phyloP scores from a whole-genome alignment of 2,888 invertebrate genomes.

The Spodoptera exigua region DNA sequence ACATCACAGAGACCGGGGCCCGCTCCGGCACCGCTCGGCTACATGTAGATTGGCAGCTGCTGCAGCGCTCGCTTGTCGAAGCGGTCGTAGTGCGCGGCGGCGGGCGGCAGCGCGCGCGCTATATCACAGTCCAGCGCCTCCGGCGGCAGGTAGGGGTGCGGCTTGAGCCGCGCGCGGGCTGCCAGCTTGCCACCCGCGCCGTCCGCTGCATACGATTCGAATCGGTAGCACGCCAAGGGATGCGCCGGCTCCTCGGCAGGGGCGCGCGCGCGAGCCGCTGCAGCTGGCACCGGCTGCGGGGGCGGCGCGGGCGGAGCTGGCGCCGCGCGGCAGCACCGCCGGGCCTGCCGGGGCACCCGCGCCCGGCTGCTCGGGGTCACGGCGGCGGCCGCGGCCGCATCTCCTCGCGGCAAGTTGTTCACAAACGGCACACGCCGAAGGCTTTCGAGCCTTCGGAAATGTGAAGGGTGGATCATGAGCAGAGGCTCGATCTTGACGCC shows the following conservation, averaged over 20 bases:
- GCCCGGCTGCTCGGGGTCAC: slow-evolving; percentile 62
- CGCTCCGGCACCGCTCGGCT: slow-evolving; percentile 72
- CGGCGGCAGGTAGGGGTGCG: slow-evolving; percentile 75
- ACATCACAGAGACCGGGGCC: slow-evolving; percentile 81
- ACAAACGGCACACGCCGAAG: slow-evolving; percentile 95
- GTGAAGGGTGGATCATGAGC: slow-evolving; percentile 96
- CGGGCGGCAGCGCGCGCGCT: slow-evolving; percentile 79
- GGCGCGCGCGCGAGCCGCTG: slow-evolving; percentile 62
- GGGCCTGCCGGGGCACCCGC: slow-evolving; percentile 65
- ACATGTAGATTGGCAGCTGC: slow-evolving; percentile 88
- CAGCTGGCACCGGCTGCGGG: slow-evolving; percentile 69
- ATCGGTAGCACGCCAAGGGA: slow-evolving; percentile 69
- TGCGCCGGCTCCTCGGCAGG: slow-evolving; percentile 60
- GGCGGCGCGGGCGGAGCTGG: slow-evolving; percentile 66
- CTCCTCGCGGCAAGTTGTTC: slow-evolving; percentile 93
- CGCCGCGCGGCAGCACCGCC: slow-evolving; percentile 70
- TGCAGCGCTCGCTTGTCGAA: slow-evolving; percentile 87
- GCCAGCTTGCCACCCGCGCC: slow-evolving; percentile 67
- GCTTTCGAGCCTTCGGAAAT: slow-evolving; percentile 95
- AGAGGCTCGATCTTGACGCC: slow-evolving; percentile 95
- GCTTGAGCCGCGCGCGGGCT: slow-evolving; percentile 71
- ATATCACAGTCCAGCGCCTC: slow-evolving; percentile 83
- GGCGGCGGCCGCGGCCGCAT: slow-evolving; percentile 77
- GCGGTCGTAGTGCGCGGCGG: slow-evolving; percentile 82
- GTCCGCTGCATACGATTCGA: slow-evolving; percentile 70